Base-by-base conservation (phyloP, 2,888 invertebrate species). In the Dione vanillae region DNA sequence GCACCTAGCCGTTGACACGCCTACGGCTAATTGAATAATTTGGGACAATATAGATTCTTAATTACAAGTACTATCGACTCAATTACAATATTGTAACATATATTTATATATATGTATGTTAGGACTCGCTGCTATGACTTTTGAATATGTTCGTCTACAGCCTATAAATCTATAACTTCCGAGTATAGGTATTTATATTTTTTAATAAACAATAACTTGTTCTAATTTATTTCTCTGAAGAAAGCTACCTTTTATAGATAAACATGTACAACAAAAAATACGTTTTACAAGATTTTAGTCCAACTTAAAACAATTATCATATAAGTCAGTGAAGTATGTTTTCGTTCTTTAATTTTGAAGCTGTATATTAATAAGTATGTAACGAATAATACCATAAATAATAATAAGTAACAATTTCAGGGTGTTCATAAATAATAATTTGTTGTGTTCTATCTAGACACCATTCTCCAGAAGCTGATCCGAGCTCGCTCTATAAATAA, bases 401-500 rank as follows among this genome's bases (percentile, higher is more conserved):
- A 67, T 65, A 61, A 71, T 71, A 69, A 71, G 41, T 74, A 70
- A 67, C 12, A 62, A 58, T 65, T 66, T 71, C 64, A 45, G 49
- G 71, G 58, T 58, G 64, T 51, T 73, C 67, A n/a, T n/a, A n/a
- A n/a, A n/a, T 65, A 65, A 69, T 74, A 54, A 74, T 71, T 74
- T 67, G 67, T 69, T 65, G 59, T 68, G 61, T 67, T 72, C 64
- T 70, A 69, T 72, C 69, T 68, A 69, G 64, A 74, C 69, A 76
- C 75, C 69, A 74, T 65, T 71, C 71, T 67, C 61, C 75, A 73
- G 74, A 72, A 79, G 77, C 79, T 78, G 82, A 78, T 80, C 81
- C 79, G 78, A 77, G 77, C 81, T 81, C 74, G 81, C 77, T 78
- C 80, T 81, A 89, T 91, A 91, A 92, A 92, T 91, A 89, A 91